Conservation (phyloP, 2,113 vertebrate species). For the Pterocles burchelli region DNA sequence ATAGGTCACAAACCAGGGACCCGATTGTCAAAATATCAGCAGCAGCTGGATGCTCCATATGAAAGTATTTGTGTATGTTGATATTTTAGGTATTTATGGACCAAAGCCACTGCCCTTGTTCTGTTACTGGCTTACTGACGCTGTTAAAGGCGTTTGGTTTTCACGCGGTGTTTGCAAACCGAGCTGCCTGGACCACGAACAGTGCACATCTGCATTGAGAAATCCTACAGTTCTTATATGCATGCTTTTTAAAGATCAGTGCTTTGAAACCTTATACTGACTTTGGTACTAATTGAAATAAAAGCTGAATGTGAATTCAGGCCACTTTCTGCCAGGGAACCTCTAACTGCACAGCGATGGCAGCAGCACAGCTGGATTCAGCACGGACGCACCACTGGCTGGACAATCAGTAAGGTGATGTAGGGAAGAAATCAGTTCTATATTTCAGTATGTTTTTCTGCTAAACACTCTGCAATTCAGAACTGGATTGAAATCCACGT, state of each 20-base stretch:
- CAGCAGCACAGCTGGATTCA: not conserved
- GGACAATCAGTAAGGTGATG: not conserved
- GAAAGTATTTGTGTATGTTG: not conserved
- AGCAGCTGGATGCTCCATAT: not conserved
- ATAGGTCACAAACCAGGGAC: not conserved
- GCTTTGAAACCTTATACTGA: not conserved
- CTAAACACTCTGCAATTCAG: not conserved
- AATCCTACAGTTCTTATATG: not conserved
- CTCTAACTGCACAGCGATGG: not conserved
- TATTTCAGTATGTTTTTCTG: not conserved
- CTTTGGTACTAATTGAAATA: not conserved
- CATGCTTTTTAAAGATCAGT: not conserved
- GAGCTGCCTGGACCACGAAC: not conserved
- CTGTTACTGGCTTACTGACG: not conserved
- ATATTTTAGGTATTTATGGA: not conserved
- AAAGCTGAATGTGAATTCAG: not conserved
- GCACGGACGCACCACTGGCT: accelerated
- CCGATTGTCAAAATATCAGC: not conserved
- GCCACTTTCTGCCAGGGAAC: slow-evolving; percentile 4
- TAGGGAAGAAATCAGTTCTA: not conserved
- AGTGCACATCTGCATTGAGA: not conserved
- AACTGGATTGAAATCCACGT: not conserved
- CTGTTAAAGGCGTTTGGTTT: not conserved
- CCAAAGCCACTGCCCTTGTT: not conserved
- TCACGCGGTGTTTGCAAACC: not conserved